Conservation (phyloP, 2,113 vertebrate species). For the Pituophis catenifer region DNA sequence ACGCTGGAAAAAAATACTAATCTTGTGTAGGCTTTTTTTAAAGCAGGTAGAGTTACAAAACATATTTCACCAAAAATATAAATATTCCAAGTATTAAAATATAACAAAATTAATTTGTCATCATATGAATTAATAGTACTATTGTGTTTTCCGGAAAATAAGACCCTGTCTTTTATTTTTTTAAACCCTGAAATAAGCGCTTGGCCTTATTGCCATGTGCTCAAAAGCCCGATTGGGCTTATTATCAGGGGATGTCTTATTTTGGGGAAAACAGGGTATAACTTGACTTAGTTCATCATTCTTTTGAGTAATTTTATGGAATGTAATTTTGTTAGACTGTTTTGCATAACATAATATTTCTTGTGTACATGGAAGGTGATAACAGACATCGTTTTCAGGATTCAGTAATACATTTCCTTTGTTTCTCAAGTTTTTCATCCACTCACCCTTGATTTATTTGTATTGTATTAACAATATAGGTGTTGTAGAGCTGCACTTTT, state of each 20-base stretch:
- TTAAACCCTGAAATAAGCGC: too few species aligned
- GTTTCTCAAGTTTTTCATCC: neutral
- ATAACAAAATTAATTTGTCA: conserved; percentile 2
- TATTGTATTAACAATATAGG: neutral
- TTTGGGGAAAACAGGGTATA: too few species aligned
- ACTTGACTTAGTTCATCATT: neutral
- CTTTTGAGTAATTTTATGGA: neutral
- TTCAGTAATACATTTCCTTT: neutral
- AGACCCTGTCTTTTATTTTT: too few species aligned
- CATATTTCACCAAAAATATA: neutral
- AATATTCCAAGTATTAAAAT: conserved; percentile 5
- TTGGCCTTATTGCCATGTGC: too few species aligned
- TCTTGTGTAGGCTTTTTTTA: neutral
- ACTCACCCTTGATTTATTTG: neutral
- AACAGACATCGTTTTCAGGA: neutral
- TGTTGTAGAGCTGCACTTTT: neutral
- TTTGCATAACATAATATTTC: neutral
- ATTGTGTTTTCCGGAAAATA: too few species aligned
- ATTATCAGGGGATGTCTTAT: too few species aligned
- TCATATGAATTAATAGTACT: neutral
- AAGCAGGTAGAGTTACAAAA: neutral
- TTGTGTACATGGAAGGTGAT: neutral
- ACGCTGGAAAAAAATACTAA: neutral
- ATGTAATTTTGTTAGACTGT: neutral
- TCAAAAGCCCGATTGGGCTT: too few species aligned